Conservation (phyloP, 2,888 invertebrate species). For the Agrenia bidenticulata region DNA sequence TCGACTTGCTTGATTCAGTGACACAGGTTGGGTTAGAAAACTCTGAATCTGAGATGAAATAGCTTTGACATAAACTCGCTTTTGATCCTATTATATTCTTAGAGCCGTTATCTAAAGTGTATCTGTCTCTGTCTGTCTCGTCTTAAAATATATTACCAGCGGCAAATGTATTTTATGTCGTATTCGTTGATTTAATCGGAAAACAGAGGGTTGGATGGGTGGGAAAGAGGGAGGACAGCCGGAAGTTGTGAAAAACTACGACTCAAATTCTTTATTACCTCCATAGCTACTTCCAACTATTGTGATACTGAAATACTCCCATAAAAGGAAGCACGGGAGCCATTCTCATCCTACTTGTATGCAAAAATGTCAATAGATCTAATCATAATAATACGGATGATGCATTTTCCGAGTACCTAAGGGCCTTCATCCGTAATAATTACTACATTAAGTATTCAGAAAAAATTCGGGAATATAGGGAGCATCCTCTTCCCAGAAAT, state of each 20-base stretch:
- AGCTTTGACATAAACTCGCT: not conserved
- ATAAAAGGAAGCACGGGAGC: too few species aligned
- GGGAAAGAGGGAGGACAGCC: constrained; percentile 5
- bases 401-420: too few species aligned
- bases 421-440: too few species aligned
- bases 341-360: too few species aligned
- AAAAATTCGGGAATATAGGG: too few species aligned
- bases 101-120: not conserved
- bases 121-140: not conserved
- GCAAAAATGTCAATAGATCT: too few species aligned
- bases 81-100: not conserved
- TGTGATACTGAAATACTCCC: too few species aligned
- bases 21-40: not conserved
- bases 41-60: not conserved
- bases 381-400: too few species aligned
- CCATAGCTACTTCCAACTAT: too few species aligned
- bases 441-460: too few species aligned
- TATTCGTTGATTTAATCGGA: not conserved
- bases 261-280: not conserved
- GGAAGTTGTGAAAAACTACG: not conserved
- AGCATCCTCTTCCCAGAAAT: not conserved
- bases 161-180: not conserved
- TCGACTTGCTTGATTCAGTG: too few species aligned
- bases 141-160: not conserved
- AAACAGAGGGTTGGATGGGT: not conserved